Conservation (phyloP, 2,888 invertebrate species). For the Pemphredon lugubris region DNA sequence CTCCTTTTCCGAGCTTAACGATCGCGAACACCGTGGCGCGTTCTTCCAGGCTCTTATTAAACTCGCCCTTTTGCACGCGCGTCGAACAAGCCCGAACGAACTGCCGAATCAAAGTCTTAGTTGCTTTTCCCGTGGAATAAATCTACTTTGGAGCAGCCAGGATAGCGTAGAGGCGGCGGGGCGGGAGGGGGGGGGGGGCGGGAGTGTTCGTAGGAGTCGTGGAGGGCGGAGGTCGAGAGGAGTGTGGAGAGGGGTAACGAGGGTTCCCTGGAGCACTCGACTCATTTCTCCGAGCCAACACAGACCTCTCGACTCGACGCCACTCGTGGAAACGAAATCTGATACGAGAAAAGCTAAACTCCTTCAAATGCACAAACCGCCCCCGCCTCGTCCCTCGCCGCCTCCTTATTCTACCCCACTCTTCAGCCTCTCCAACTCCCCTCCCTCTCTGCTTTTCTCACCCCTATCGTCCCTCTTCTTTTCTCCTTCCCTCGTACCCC, state of each 20-base stretch:
- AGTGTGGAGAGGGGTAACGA: constrained; percentile 41
- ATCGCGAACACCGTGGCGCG: too few species aligned
- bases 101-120: constrained; percentile 39
- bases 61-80: constrained; percentile 17
- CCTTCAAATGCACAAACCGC: constrained; percentile 75
- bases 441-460: constrained; percentile 9
- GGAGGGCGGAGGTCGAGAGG: constrained; percentile 46
- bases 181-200: background rate
- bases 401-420: constrained; percentile 40
- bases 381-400: constrained; percentile 43
- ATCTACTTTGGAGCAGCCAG: constrained; percentile 58
- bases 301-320: constrained; percentile 74
- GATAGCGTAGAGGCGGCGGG: constrained; percentile 3
- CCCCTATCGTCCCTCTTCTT: background rate
- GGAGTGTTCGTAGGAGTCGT: constrained; percentile 34
- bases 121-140: constrained; percentile 50
- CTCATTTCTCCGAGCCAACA: constrained; percentile 75
- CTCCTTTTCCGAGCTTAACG: background rate
- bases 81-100: constrained; percentile 5
- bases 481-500: background rate
- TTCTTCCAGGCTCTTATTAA: constrained; percentile 1
- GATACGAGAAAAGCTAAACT: constrained; percentile 78
- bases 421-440: constrained; percentile 27
- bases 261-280: constrained; percentile 69
- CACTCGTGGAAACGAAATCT: constrained; percentile 77